Conservation (phyloP, 2,888 invertebrate species). For the Xanthorhoe spadicearia region DNA sequence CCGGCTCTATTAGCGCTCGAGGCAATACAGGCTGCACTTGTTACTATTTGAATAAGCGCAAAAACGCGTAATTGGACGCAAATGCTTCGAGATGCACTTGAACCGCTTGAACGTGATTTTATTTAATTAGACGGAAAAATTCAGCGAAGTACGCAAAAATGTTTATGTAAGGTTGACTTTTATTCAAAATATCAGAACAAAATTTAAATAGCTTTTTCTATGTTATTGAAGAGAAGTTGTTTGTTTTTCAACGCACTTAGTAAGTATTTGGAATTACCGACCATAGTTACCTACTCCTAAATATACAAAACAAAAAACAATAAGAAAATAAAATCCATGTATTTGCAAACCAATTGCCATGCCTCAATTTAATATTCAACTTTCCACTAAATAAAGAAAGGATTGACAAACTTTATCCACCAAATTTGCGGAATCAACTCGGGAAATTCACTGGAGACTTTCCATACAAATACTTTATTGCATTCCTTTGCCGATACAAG, state of each 20-base stretch:
- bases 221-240: background rate
- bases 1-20: constrained; percentile 71
- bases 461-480: constrained; percentile 38
- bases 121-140: constrained; percentile 19
- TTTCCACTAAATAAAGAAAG: constrained; percentile 32
- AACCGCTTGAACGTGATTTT: constrained; percentile 19
- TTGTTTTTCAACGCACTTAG: no score
- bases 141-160: background rate
- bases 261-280: no score
- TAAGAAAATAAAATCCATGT: background rate
- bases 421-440: constrained; percentile 34
- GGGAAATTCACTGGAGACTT: constrained; percentile 30
- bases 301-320: background rate
- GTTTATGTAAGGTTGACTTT: background rate
- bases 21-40: constrained; percentile 50
- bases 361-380: constrained; percentile 12
- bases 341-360: constrained; percentile 9
- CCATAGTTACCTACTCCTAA: background rate
- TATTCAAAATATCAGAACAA: background rate
- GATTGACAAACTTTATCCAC: constrained; percentile 34
- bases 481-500: constrained; percentile 37
- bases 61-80: constrained; percentile 29
- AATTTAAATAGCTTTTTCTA: background rate
- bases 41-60: constrained; percentile 47
- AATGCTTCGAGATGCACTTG: constrained; percentile 2